Percentiles rank a stretch among this genome's conserved stretches.
phyloP scores from a whole-genome alignment of 2,113 vertebrate species.

The Scophthalmus maximus region DNA sequence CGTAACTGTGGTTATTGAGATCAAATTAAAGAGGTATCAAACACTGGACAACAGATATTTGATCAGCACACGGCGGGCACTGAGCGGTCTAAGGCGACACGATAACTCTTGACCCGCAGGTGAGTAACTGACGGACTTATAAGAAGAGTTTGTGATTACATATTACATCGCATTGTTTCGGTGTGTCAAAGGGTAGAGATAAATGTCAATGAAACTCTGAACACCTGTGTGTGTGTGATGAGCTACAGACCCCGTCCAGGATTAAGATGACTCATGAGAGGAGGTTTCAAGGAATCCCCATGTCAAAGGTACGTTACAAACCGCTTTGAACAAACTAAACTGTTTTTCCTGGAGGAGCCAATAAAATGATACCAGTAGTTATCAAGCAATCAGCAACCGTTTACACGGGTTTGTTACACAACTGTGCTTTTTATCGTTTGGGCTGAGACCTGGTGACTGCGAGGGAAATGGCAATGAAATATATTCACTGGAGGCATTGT shows the following conservation, averaged over 20 bases:
- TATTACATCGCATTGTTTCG: neutral
- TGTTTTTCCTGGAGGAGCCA: neutral
- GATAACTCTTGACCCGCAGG: neutral
- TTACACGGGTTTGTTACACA: neutral
- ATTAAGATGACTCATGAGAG: constrained; percentile 75
- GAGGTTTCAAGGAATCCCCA: constrained; percentile 77
- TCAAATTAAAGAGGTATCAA: neutral
- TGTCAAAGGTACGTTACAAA: constrained; percentile 79
- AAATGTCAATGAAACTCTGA: neutral
- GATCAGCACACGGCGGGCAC: neutral
- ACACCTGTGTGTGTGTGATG: constrained; percentile 5
- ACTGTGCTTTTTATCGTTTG: neutral
- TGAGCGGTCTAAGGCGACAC: neutral
- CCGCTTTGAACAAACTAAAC: constrained; percentile 2
- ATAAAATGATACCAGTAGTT: neutral
- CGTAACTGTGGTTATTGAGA: neutral
- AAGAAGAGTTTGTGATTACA: too few relatives aligned
- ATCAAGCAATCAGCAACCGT: neutral
- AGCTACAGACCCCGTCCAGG: neutral
- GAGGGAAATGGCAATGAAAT: neutral
- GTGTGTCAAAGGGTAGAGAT: neutral
- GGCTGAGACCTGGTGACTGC: neutral
- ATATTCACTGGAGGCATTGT: neutral
- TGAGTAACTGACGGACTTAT: constrained; percentile 9
- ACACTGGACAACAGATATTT: neutral